Conservation (phyloP, 92 coral and sea anemone species). For the Phenganax marumi region DNA sequence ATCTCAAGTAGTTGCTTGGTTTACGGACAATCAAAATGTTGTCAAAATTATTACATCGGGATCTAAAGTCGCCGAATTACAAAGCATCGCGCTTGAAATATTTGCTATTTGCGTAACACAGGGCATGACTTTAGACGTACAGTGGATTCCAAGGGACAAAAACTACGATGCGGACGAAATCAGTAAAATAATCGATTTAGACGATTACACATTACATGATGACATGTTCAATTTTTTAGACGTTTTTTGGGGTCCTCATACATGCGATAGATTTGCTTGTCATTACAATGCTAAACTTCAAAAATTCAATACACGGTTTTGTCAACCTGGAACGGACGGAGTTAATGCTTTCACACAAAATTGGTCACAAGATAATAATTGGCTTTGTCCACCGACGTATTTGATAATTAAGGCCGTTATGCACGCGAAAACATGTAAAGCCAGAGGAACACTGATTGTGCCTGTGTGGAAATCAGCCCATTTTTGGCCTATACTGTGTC, state of each 20-base stretch:
- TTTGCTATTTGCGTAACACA: conserved; percentile 28
- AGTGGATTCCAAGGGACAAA: conserved; percentile 57
- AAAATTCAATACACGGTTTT: conserved; percentile 46
- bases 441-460: conserved; percentile 47
- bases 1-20: conserved; percentile 50
- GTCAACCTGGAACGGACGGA: conserved; percentile 62
- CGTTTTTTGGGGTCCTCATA: conserved; percentile 57
- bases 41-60: conserved; percentile 44
- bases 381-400: conserved; percentile 33
- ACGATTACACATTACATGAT: conserved; percentile 52
- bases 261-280: conserved; percentile 58
- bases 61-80: conserved; percentile 52
- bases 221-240: conserved; percentile 49
- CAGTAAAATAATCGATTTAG: conserved; percentile 47
- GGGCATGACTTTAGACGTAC: conserved; percentile 45
- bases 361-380: conserved; percentile 27
- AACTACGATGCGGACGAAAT: conserved; percentile 52
- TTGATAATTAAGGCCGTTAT: conserved; percentile 17
- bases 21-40: conserved; percentile 52
- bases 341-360: conserved; percentile 60
- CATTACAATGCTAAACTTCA: conserved; percentile 51
- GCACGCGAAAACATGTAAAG: conserved; percentile 47
- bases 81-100: conserved; percentile 43
- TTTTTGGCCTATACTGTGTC: conserved; percentile 60
- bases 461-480: conserved; percentile 60